phyloP scores from a whole-genome alignment of 2,113 vertebrate genomes.

The Eudyptes chrysolophus region DNA sequence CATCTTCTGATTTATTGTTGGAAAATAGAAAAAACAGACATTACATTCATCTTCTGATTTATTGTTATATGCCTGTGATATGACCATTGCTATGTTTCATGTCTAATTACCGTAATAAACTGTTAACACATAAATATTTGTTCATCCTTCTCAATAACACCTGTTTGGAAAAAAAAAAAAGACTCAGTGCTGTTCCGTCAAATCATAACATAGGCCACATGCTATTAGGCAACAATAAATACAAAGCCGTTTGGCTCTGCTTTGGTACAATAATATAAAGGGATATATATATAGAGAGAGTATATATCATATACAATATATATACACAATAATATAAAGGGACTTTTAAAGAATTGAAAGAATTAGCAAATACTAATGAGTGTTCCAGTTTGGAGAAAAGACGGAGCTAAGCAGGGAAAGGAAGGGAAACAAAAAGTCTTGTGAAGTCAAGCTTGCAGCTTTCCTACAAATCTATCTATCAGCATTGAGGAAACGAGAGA shows the following conservation, averaged over 20 bases:
- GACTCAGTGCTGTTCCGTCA: not conserved
- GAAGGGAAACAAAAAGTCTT: not conserved
- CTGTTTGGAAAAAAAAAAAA: not conserved
- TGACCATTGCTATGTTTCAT: not conserved
- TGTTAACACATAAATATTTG: not conserved
- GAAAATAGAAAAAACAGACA: no score
- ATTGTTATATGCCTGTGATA: not conserved
- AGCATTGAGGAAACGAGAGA: not conserved
- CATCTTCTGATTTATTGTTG: not conserved
- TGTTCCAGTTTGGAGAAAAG: not conserved
- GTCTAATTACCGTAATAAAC: constrained; percentile 6
- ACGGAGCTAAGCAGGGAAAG: not conserved
- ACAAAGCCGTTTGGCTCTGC: not conserved
- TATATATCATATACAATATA: no score
- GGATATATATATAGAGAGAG: no score
- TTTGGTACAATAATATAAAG: not conserved
- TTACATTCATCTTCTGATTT: not conserved
- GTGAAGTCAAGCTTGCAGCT: not conserved
- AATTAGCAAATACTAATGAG: not conserved
- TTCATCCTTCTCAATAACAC: not conserved
- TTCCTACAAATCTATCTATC: not conserved
- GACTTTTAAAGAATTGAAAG: not conserved
- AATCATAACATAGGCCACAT: not conserved
- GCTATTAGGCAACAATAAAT: not conserved
- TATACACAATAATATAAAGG: not conserved